Evolutionary conservation across 2,888 invertebrate species (phyloP).

Genomic region (Eudasyphora cyanicolor): DNA sequence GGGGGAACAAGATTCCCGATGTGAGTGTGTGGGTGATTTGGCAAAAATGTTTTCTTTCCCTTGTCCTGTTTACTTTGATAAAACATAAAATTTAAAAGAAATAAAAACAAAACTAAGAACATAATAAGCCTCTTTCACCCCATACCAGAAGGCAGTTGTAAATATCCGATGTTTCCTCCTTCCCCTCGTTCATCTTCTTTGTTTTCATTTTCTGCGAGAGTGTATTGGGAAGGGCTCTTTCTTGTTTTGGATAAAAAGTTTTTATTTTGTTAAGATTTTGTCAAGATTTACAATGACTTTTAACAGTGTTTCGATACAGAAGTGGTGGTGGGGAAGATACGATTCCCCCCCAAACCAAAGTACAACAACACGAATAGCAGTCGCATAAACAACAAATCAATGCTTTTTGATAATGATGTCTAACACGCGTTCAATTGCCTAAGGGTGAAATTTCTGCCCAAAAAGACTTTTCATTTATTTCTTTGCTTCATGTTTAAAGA

Average conservation of each 20-base stretch:
- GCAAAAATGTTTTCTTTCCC: slow-evolving; percentile 31
- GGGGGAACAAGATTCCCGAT: not conserved
- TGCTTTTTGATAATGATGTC: slow-evolving; percentile 63
- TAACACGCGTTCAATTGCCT: slow-evolving; percentile 57
- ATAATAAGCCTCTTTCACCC: slow-evolving; percentile 56
- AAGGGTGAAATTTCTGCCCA: slow-evolving; percentile 32
- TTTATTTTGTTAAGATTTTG: slow-evolving; percentile 56
- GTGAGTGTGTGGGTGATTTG: slow-evolving; percentile 18
- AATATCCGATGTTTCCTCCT: not conserved
- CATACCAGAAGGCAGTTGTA: slow-evolving; percentile 19
- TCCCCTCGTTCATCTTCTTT: slow-evolving; percentile 11
- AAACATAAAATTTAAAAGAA: slow-evolving; percentile 54
- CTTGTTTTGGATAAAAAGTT: slow-evolving; percentile 51
- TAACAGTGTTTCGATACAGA: slow-evolving; percentile 51
- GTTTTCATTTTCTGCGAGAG: slow-evolving; percentile 32
- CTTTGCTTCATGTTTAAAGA: not conserved
- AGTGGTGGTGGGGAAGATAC: not conserved
- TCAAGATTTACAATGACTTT: slow-evolving; percentile 62
- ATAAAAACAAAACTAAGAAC: slow-evolving; percentile 59
- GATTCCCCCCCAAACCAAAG: not conserved
- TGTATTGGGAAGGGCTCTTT: slow-evolving; percentile 31
- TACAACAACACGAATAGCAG: slow-evolving; percentile 11
- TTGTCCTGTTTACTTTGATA: slow-evolving; percentile 27
- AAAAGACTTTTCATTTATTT: not conserved
- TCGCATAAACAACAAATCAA: slow-evolving; percentile 59